Percentiles rank a stretch among this genome's conserved stretches.
phyloP scores from a whole-genome alignment of 92 coral and sea anemone species.

The Palythoa caribaeorum region DNA sequence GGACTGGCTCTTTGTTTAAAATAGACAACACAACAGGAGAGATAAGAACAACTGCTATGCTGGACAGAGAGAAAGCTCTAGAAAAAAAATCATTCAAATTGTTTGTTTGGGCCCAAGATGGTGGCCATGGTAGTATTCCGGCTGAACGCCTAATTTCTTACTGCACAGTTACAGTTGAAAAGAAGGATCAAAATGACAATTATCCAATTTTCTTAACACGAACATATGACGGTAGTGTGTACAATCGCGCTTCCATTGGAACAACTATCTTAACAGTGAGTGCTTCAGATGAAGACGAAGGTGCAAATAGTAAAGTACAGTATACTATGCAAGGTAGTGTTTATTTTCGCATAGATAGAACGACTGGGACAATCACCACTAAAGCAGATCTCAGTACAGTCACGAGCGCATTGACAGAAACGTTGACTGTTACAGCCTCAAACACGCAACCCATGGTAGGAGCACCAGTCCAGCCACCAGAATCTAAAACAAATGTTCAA shows the following conservation, averaged over 20 bases:
- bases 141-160: conserved; percentile 81
- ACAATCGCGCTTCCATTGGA: conserved; percentile 48
- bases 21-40: conserved; percentile 89
- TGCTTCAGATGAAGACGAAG: conserved; percentile 82
- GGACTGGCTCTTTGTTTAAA: conserved; percentile 72
- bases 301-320: conserved; percentile 45
- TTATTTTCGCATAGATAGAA: conserved; percentile 49
- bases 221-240: conserved; percentile 78
- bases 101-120: conserved; percentile 86
- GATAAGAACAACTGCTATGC: conserved; percentile 68
- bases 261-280: conserved; percentile 75
- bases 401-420: conserved; percentile 31
- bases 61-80: conserved; percentile 78
- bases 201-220: conserved; percentile 79
- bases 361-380: conserved; percentile 65
- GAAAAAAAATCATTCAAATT: conserved; percentile 62
- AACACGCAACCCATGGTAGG: conserved; percentile 71
- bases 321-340: conserved; percentile 44
- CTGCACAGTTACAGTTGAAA: conserved; percentile 73
- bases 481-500: conserved; percentile 73
- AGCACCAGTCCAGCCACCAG: conserved; percentile 49
- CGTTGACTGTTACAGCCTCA: conserved; percentile 73
- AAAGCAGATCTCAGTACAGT: conserved; percentile 31
- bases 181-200: conserved; percentile 88
- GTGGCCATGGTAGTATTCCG: conserved; percentile 76